These are phyloP conservation scores for Bergia sp. DNA, from an alignment of 92 coral and sea anemone genomes.

Conservation along the genomic window DNA sequence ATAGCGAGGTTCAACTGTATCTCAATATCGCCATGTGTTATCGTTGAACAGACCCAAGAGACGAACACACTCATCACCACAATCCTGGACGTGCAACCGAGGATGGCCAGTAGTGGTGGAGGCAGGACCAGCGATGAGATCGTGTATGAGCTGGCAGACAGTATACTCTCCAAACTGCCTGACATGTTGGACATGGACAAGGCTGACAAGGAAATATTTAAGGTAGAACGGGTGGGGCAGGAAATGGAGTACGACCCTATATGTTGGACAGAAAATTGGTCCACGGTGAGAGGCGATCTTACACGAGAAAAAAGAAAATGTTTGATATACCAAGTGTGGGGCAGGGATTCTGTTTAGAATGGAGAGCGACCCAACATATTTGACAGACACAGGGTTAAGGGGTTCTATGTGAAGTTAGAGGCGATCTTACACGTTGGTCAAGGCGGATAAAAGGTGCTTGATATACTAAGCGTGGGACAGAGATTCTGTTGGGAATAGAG, in stretches of 20 bases:
- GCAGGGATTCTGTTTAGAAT: no score
- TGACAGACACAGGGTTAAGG: no score
- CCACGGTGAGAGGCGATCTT: no score
- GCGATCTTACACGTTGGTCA: no score
- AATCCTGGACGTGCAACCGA: slow-evolving; percentile 96
- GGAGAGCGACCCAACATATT: no score
- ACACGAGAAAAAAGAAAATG: no score
- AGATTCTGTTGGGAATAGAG: no score
- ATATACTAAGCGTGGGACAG: no score
- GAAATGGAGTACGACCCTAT: background rate
- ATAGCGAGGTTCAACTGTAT: no score
- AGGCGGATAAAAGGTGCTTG: no score
- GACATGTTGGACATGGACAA: slow-evolving; percentile 94
- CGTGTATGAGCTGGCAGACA: slow-evolving; percentile 95
- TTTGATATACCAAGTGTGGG: no score
- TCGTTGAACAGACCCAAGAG: slow-evolving; percentile 84
- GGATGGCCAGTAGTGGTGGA: slow-evolving; percentile 95
- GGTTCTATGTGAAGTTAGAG: no score
- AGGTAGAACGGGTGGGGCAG: slow-evolving; percentile 50
- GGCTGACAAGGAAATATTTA: slow-evolving; percentile 87
- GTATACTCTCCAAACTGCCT: slow-evolving; percentile 87
- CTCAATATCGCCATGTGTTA: background rate
- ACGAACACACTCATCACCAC: slow-evolving; percentile 85
- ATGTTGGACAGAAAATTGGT: slow-evolving; percentile 20
- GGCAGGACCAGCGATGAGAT: slow-evolving; percentile 99